Percentiles rank a stretch among this genome's conserved stretches.
Conservation (phyloP, 2,113 vertebrate genomes). For the Sitta europaea region DNA sequence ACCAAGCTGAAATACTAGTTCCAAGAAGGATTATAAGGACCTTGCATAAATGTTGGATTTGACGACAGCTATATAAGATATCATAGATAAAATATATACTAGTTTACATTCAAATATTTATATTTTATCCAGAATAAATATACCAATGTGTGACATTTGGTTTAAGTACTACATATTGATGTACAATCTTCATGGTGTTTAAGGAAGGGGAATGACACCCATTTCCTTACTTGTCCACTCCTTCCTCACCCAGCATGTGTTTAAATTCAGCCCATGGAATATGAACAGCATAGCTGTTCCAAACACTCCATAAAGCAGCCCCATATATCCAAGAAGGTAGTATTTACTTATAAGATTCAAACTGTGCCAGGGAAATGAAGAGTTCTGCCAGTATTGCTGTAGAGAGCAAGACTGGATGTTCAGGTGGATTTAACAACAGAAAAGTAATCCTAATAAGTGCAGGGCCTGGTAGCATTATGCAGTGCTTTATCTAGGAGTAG, state of each 20-base stretch:
- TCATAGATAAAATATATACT: neutral
- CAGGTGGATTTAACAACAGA: neutral
- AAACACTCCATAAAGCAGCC: neutral
- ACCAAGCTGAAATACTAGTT: neutral
- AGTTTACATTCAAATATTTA: neutral
- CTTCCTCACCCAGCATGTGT: fast-evolving
- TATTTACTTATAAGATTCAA: neutral
- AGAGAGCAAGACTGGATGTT: neutral
- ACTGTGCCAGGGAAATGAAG: neutral
- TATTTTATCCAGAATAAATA: neutral
- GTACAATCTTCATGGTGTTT: neutral
- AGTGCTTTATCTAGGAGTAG: neutral
- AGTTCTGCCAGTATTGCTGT: neutral
- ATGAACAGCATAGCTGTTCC: neutral
- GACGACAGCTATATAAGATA: neutral
- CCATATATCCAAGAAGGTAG: neutral
- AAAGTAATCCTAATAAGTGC: neutral
- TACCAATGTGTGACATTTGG: neutral
- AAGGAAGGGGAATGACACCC: neutral
- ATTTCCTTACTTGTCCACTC: neutral
- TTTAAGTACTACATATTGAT: neutral
- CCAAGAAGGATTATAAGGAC: neutral
- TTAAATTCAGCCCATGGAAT: neutral
- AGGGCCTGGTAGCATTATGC: neutral
- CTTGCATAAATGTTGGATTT: neutral